Conservation (phyloP, 2,113 vertebrate genomes). For the Sylvietta virens region DNA sequence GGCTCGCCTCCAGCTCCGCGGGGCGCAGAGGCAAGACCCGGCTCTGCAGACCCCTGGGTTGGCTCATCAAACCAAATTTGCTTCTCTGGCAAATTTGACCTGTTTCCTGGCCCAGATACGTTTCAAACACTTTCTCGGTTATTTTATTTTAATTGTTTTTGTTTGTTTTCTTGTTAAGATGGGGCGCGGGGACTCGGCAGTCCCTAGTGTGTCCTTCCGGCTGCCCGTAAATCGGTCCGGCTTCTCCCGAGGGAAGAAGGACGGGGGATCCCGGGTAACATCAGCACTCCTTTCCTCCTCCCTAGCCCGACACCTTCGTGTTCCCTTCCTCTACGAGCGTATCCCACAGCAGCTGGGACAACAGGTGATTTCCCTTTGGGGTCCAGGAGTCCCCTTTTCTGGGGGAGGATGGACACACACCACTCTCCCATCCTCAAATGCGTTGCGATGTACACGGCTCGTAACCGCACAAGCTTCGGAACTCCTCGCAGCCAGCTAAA, state of each 20-base stretch:
- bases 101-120: constrained; percentile 50
- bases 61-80: background rate
- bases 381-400: background rate
- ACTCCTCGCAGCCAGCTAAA: constrained; percentile 58
- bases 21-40: background rate
- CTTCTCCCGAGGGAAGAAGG: background rate
- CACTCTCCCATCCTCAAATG: background rate
- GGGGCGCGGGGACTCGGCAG: accelerated
- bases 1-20: too few relatives aligned
- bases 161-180: background rate
- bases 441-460: background rate
- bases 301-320: accelerated
- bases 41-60: background rate
- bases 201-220: background rate
- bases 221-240: background rate
- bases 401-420: too few relatives aligned
- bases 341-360: background rate
- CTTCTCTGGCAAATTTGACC: constrained; percentile 9
- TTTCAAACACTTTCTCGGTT: background rate
- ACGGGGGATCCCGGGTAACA: accelerated
- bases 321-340: accelerated
- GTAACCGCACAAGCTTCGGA: background rate
- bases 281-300: background rate
- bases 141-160: background rate
- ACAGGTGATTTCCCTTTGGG: too few relatives aligned